Base-by-base conservation (phyloP, 2,797 vertebrate species). In the Paratrypauchen microcephalus region DNA sequence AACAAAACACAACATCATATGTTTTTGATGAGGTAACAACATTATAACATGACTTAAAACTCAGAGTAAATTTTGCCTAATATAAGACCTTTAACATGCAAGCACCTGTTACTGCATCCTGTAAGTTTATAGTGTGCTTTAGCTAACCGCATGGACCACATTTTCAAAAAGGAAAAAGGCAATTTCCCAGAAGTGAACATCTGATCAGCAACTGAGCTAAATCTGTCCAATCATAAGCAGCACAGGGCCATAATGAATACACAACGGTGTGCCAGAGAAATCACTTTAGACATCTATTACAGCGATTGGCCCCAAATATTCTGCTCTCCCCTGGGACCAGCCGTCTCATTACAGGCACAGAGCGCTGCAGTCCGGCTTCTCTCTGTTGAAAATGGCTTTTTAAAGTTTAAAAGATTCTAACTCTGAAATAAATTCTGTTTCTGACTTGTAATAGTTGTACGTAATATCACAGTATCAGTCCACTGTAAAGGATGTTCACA, bases 211-310 rank as follows among this genome's bases (percentile, higher is more conserved):
- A 62, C 50, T 47, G 64, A 76, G 75, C 74, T 76, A 71, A 80
- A 76, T 68, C 32, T 4, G 24, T 26, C 70, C 70, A 82, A 77
- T 79, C 74, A 70, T 39, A 68, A 39, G 52, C 65, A 69, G 45
- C 68, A 61, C 45, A 63, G 74, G 66, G 69, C 65, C 67, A 70
- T 61, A 66, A 73, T 76, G 75, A 87, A 86, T 74, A 73, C 66
- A 68, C 66, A 71, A 73, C 73, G 69, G 52, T 56, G 70, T 69
- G 78, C 75, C 66, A 68, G 74, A 75, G 64, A 88, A 86, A 82
- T 80, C 79, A 75, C 83, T 83, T 72, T 77, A 59, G 70, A 87
- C 81, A 67, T 70, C 65, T 67, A 81, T 85, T 82, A 83, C 81
- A 66, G 6, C 59, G 54, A 11, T 66, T 48, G 2, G 8, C 68